Evolutionary conservation across 2,888 invertebrate species (phyloP).

Genomic region (Neoscelio sp.): DNA sequence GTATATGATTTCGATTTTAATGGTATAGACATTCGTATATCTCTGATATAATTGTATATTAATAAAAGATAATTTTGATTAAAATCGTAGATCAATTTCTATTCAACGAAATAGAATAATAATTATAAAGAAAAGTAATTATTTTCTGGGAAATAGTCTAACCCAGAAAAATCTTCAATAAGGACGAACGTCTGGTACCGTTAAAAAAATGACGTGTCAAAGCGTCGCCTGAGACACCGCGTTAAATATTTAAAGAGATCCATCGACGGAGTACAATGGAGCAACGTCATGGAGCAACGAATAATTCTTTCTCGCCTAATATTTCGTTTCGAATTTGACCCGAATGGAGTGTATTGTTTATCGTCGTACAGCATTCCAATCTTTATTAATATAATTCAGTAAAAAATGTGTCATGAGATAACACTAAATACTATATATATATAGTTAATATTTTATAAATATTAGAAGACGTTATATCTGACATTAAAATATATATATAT

Average conservation of each 20-base stretch:
- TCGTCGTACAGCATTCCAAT: slow-evolving; percentile 42
- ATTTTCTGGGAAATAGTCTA: slow-evolving; percentile 47
- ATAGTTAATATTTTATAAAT: too few relatives aligned
- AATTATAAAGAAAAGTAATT: slow-evolving; percentile 29
- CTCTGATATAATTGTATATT: too few relatives aligned
- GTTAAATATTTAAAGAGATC: slow-evolving; percentile 82
- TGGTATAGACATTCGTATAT: too few relatives aligned
- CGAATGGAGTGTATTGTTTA: slow-evolving; percentile 55
- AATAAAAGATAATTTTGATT: too few relatives aligned
- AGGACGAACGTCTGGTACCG: slow-evolving; percentile 63
- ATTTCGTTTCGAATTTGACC: slow-evolving; percentile 64
- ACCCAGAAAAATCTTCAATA: slow-evolving; percentile 65
- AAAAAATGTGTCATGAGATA: too few relatives aligned
- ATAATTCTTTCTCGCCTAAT: slow-evolving; percentile 66
- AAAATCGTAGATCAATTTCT: too few relatives aligned
- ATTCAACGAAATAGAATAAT: too few relatives aligned
- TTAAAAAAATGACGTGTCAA: slow-evolving; percentile 66
- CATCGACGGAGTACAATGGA: slow-evolving; percentile 77
- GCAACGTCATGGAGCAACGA: slow-evolving; percentile 67
- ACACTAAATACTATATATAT: too few relatives aligned
- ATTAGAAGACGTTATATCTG: too few relatives aligned
- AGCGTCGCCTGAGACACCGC: slow-evolving; percentile 72
- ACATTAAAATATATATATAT: too few relatives aligned
- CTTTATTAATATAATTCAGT: slow-evolving; percentile 1
- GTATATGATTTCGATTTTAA: too few relatives aligned